Percentiles rank a stretch among this genome's conserved stretches.
These are phyloP conservation scores for Mohoua ochrocephala DNA, from an alignment of 2,113 vertebrate species.

Conservation along the genomic window DNA sequence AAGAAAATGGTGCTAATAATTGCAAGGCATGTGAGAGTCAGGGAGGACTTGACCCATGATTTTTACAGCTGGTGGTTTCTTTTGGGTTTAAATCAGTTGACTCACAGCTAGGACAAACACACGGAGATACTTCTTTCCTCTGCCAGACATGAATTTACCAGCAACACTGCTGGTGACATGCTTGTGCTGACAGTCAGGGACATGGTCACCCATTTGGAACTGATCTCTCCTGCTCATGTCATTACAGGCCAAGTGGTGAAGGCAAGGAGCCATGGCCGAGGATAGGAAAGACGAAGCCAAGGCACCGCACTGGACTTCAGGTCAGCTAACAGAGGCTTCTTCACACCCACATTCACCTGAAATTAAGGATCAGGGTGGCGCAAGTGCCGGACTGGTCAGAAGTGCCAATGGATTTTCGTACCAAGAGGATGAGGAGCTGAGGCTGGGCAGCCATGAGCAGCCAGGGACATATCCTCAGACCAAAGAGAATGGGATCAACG, in stretches of 20 bases:
- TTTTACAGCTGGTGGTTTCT: neutral
- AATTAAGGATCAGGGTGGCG: slow-evolving; percentile 78
- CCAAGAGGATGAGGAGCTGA: slow-evolving; percentile 78
- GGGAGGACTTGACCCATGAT: neutral
- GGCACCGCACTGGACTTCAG: slow-evolving; percentile 87
- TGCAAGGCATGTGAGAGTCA: neutral
- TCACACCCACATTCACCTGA: slow-evolving; percentile 74
- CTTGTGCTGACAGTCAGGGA: neutral
- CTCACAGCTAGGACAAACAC: rapidly evolving
- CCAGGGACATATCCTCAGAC: slow-evolving; percentile 73
- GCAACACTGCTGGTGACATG: neutral
- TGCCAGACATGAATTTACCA: neutral
- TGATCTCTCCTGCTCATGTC: slow-evolving; percentile 22
- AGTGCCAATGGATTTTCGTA: slow-evolving; percentile 90
- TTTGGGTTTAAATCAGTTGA: neutral
- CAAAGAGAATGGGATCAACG: slow-evolving; percentile 95
- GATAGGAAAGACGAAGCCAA: slow-evolving; percentile 89
- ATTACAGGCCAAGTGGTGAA: slow-evolving; percentile 48
- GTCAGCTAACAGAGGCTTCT: slow-evolving; percentile 74
- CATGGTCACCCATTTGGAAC: neutral
- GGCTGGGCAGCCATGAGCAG: slow-evolving; percentile 72
- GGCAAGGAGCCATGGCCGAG: slow-evolving; percentile 84
- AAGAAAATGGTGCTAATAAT: neutral
- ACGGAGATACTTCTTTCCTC: neutral
- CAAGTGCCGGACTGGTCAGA: slow-evolving; percentile 74